These are phyloP conservation scores for Drosophila anomelani DNA, from an alignment of 2,888 invertebrate species.

Conservation along the genomic window DNA sequence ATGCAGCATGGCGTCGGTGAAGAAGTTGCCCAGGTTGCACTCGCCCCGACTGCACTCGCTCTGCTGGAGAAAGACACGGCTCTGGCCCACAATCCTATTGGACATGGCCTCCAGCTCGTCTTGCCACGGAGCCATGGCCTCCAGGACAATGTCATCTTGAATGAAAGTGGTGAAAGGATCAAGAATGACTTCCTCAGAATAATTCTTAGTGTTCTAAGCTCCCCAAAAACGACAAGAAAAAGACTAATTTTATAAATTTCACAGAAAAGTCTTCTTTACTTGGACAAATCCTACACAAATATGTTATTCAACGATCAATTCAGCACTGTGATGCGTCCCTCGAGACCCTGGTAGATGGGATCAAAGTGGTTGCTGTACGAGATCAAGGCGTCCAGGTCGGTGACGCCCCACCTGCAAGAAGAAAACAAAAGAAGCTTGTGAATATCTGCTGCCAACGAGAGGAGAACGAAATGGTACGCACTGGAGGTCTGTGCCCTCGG, in stretches of 20 bases:
- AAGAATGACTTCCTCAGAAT: background rate
- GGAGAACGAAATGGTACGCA: conserved; percentile 52
- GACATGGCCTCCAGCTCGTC: conserved; percentile 86
- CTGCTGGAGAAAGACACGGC: conserved; percentile 86
- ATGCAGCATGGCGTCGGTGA: conserved; percentile 89
- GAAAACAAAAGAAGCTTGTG: background rate
- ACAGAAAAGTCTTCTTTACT: conserved; percentile 15
- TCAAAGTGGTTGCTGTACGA: conserved; percentile 58
- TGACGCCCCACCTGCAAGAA: conserved; percentile 45
- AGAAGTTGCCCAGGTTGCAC: conserved; percentile 90
- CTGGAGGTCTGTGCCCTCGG: conserved; percentile 78
- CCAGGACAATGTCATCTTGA: conserved; percentile 86
- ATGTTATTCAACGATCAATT: conserved; percentile 9
- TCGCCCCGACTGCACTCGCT: conserved; percentile 87
- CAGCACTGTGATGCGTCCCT: conserved; percentile 73
- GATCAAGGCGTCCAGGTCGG: conserved; percentile 76
- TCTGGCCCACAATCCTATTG: conserved; percentile 86
- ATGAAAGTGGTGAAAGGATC: background rate
- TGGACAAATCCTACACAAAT: conserved; percentile 6
- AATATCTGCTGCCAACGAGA: background rate
- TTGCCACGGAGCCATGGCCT: conserved; percentile 87
- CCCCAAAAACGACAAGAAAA: background rate
- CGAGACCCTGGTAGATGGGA: conserved; percentile 71
- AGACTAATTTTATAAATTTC: background rate
- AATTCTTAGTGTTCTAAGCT: background rate